Percentiles rank a stretch among this genome's conserved stretches.
Conservation (phyloP, 2,113 vertebrate species). For the Calyptommatus sinebrachiatus region DNA sequence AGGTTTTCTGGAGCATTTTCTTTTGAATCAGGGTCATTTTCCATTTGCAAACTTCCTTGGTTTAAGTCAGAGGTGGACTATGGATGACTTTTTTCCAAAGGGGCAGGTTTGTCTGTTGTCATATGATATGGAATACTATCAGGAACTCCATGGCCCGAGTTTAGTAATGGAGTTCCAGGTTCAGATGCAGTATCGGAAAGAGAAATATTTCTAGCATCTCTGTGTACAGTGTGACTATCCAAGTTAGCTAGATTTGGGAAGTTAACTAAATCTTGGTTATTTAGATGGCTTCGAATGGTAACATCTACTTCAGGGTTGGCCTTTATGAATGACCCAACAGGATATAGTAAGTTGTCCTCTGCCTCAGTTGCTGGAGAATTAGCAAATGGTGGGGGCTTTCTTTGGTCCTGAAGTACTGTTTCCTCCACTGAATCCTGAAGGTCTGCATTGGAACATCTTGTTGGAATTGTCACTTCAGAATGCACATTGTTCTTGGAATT, state of each 20-base stretch:
- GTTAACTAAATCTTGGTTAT: neutral
- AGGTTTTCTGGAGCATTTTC: slow-evolving; percentile 17
- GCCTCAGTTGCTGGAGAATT: neutral
- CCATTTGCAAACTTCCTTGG: neutral
- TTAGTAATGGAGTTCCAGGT: neutral
- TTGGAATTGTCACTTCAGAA: neutral
- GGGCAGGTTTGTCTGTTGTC: neutral
- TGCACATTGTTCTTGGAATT: neutral
- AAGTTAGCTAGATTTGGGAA: neutral
- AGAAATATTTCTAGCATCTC: neutral
- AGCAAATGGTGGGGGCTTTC: neutral
- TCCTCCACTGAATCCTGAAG: slow-evolving; percentile 1
- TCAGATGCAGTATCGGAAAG: slow-evolving; percentile 2
- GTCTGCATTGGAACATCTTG: neutral
- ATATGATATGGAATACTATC: neutral
- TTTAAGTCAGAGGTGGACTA: neutral
- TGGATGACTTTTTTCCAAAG: neutral
- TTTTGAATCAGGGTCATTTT: neutral
- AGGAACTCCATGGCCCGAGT: neutral
- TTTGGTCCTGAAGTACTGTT: neutral
- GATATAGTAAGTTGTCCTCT: neutral
- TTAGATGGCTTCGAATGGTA: neutral
- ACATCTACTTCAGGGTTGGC: neutral
- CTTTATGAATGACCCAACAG: neutral
- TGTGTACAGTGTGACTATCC: slow-evolving; percentile 1